Percentiles rank a stretch among this genome's conserved stretches.
These are phyloP conservation scores for Hetaerina titia DNA, from an alignment of 2,888 invertebrate species.

Conservation along the genomic window DNA sequence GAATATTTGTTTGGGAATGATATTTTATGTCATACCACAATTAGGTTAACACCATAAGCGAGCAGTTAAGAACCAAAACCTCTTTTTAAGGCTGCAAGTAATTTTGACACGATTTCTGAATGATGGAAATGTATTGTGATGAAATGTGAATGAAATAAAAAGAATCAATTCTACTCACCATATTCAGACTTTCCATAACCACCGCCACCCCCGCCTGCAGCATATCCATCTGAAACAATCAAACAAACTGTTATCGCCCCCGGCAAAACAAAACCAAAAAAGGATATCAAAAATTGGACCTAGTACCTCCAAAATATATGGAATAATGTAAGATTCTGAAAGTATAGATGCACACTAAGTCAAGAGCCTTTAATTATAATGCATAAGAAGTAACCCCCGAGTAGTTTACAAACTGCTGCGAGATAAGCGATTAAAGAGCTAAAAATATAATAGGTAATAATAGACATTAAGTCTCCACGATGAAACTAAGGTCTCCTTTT, in stretches of 20 bases:
- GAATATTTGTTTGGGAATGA: conserved; percentile 29
- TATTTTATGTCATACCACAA: neutral
- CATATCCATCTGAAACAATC: conserved; percentile 46
- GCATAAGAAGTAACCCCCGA: no score
- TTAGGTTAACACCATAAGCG: neutral
- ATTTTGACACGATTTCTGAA: conserved; percentile 9
- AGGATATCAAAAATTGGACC: no score
- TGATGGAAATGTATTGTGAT: conserved; percentile 63
- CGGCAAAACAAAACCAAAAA: neutral
- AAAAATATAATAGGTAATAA: no score
- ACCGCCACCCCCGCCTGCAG: conserved; percentile 59
- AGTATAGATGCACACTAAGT: no score
- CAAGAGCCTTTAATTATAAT: no score
- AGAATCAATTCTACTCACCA: neutral
- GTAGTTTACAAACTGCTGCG: no score
- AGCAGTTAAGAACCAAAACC: conserved; percentile 24
- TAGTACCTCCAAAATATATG: no score
- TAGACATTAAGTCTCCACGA: no score
- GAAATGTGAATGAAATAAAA: neutral
- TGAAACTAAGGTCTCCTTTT: no score
- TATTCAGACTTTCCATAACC: conserved; percentile 51
- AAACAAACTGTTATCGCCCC: neutral
- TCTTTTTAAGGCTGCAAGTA: conserved; percentile 46
- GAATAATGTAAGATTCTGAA: no score
- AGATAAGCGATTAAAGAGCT: no score